A percentile compares a stretch with the other conserved stretches of the same genome.
phyloP scores from a whole-genome alignment of 2,797 vertebrate genomes.

The Amniataba percoides region DNA sequence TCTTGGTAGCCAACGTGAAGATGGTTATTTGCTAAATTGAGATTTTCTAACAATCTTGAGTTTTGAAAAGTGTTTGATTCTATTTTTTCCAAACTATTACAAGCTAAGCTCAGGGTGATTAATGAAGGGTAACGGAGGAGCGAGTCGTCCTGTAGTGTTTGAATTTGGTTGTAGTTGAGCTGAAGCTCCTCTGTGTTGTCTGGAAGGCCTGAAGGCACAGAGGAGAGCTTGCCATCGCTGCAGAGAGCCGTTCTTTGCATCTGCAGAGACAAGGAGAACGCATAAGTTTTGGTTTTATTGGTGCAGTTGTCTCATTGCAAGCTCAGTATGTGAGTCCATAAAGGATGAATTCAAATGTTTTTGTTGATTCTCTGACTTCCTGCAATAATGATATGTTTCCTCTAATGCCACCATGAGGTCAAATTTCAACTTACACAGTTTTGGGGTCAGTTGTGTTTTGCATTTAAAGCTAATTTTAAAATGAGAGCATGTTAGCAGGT shows the following conservation, averaged over 20 bases:
- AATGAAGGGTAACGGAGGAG: constrained; percentile 85
- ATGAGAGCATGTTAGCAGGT: background rate
- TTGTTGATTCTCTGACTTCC: background rate
- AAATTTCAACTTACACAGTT: background rate
- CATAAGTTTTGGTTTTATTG: background rate
- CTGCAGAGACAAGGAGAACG: constrained; percentile 77
- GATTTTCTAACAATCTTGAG: constrained; percentile 78
- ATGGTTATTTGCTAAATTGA: constrained; percentile 89
- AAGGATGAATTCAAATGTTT: background rate
- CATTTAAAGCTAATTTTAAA: background rate
- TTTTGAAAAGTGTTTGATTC: constrained; percentile 81
- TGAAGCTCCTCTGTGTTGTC: constrained; percentile 83
- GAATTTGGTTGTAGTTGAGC: constrained; percentile 90
- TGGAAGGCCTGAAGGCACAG: constrained; percentile 83
- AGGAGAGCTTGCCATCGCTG: constrained; percentile 78
- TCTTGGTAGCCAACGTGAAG: constrained; percentile 84
- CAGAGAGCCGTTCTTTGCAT: constrained; percentile 84
- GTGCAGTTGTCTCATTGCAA: too few species aligned
- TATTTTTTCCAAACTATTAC: constrained; percentile 84
- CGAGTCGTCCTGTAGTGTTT: constrained; percentile 83
- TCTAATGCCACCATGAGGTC: background rate
- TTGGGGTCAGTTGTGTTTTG: background rate
- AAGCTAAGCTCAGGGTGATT: constrained; percentile 85
- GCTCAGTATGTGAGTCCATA: background rate
- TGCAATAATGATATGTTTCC: background rate